Conservation (phyloP, 2,113 vertebrate species). For the Pangasianodon hypophthalmus region DNA sequence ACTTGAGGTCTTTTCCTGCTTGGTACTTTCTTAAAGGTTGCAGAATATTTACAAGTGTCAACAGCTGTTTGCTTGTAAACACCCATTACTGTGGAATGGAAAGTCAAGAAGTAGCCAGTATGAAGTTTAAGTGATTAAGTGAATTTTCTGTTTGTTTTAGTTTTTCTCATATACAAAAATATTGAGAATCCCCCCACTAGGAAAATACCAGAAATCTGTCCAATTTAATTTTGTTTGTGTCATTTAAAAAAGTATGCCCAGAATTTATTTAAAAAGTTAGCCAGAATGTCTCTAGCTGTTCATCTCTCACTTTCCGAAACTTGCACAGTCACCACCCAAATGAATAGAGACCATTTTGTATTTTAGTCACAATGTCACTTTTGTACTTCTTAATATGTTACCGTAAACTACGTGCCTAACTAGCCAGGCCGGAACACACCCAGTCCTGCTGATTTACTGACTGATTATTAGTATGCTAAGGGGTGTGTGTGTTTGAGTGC, state of each 20-base stretch:
- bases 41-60: not conserved
- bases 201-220: not conserved
- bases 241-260: not conserved
- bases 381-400: conserved; percentile 24
- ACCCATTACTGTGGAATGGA: not conserved
- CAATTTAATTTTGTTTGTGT: not conserved
- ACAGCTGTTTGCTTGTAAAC: not conserved
- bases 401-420: conserved; percentile 10
- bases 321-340: conserved; percentile 1
- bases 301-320: not conserved
- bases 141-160: not conserved
- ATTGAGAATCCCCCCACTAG: not conserved
- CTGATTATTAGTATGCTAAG: conserved; percentile 20
- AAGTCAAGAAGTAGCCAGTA: not conserved
- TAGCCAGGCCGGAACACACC: not conserved
- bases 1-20: not conserved
- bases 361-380: conserved; percentile 31
- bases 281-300: conserved; percentile 2
- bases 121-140: not conserved
- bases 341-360: conserved; percentile 28
- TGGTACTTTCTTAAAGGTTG: not conserved
- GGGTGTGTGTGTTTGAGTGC: not conserved
- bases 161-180: not conserved
- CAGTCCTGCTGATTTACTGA: conserved; percentile 42
- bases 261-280: conserved; percentile 9